A percentile compares a stretch with the other conserved stretches of the same genome.
Conservation (phyloP, 2,888 invertebrate genomes). For the Hipparchia semele region DNA sequence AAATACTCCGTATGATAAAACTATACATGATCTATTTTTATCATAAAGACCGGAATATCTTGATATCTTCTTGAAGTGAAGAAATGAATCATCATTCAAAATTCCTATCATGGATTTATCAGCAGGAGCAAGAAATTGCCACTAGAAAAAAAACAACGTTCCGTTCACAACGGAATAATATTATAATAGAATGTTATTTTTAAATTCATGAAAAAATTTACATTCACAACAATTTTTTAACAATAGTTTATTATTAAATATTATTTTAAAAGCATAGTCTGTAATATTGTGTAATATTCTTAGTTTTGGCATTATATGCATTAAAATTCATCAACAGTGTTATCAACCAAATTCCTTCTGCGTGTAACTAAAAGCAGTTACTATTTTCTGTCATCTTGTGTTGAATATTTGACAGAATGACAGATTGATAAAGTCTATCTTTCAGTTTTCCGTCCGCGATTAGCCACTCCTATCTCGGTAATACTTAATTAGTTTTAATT, state of each 20-base stretch:
- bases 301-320: too few species aligned
- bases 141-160: constrained; percentile 40
- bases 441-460: constrained; percentile 66
- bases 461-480: constrained; percentile 73
- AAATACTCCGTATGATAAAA: constrained; percentile 2
- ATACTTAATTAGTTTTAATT: constrained; percentile 58
- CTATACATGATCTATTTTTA: background rate
- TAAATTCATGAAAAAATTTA: too few species aligned
- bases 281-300: too few species aligned
- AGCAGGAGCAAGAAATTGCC: constrained; percentile 41
- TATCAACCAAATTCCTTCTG: background rate
- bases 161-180: constrained; percentile 24
- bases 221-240: too few species aligned
- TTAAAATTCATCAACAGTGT: background rate
- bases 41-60: constrained; percentile 27
- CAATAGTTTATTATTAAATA: too few species aligned
- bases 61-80: constrained; percentile 24
- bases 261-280: too few species aligned
- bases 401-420: constrained; percentile 36
- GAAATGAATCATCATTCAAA: constrained; percentile 66
- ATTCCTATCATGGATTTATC: constrained; percentile 53
- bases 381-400: constrained; percentile 34
- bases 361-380: constrained; percentile 19
- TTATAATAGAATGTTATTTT: background rate
- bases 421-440: constrained; percentile 42